Base-by-base conservation (phyloP, 2,797 vertebrate species). In the Gobio occitaniae region DNA sequence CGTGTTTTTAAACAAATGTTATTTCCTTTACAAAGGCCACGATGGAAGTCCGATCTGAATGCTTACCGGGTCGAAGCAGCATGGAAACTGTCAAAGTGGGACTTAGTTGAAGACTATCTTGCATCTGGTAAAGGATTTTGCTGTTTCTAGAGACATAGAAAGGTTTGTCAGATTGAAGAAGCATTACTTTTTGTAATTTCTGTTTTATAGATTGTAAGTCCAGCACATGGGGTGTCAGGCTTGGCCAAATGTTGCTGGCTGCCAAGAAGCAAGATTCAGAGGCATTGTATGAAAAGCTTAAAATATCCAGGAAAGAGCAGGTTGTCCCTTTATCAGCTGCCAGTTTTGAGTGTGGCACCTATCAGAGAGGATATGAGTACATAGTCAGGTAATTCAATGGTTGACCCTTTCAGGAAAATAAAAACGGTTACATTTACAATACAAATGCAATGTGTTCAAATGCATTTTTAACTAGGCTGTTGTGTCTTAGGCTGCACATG, bases 291-390 rank as follows among this genome's bases (percentile, higher is more conserved):
- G 95, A 97, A 86, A 97, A 96, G 0, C 91, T 99, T 92, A 99
- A 99, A 93, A 84, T 97, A 80, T 96, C 97, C 83, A 96, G 97
- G 91, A 95, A 97, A 82, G 98, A 99, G 77, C 97, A 99, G 94
- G 97, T 99, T 61, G 96, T 99, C 56, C 98, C 98, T 29, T 95
- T 99, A 89, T 99, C 98, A 85, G 98, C 98, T 47, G 98, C 98
- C 86, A 99, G 98, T 92, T 99, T 99, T 82, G 98, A 99, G 93
- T 98, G 97, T 91, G 98, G 98, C 68, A 98, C 98, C 86, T 99
- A 99, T 92, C 98, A 99, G 91, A 94, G 98, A 92, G 98, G 98
- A 94, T 99, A 99, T 1, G 98, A 99, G 86, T 98, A 99, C 89
- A 98, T 99, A 76, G 96, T 98, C 90, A 97, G 98, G 98, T 99